These are phyloP conservation scores for Caenorhabditis virilis DNA, from an alignment of 2,888 invertebrate species.

Conservation along the genomic window DNA sequence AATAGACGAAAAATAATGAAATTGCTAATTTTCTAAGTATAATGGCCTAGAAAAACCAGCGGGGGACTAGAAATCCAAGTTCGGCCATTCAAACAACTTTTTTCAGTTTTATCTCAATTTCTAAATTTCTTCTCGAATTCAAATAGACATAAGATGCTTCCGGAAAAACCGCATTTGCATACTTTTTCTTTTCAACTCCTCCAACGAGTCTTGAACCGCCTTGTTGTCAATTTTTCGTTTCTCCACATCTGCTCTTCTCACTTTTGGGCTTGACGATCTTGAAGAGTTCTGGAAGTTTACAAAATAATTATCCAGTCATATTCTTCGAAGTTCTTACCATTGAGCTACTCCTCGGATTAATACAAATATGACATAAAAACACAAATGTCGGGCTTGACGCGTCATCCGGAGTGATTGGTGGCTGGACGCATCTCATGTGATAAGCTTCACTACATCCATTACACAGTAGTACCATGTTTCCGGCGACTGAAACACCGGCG, in stretches of 20 bases:
- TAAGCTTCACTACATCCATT: slow-evolving; percentile 10
- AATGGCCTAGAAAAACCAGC: no score
- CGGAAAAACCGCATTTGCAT: no score
- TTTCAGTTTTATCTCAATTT: no score
- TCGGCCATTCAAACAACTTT: no score
- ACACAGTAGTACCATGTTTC: slow-evolving; percentile 21
- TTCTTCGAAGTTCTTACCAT: neutral
- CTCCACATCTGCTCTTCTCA: neutral
- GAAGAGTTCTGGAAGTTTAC: neutral
- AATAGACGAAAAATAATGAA: no score
- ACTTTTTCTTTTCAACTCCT: slow-evolving; percentile 1
- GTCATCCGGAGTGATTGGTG: slow-evolving; percentile 23
- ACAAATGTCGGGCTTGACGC: slow-evolving; percentile 13
- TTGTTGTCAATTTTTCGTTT: slow-evolving; percentile 1
- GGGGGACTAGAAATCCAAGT: no score
- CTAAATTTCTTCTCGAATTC: no score
- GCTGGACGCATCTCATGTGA: slow-evolving; percentile 15
- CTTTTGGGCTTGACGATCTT: slow-evolving; percentile 3
- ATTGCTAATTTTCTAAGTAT: no score
- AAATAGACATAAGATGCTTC: no score
- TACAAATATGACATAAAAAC: slow-evolving; percentile 21
- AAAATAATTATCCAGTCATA: neutral
- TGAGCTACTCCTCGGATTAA: neutral
- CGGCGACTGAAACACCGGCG: slow-evolving; percentile 11
- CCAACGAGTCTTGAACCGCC: neutral